A percentile compares a stretch with the other conserved stretches of the same genome.
phyloP scores from a whole-genome alignment of 2,888 invertebrate genomes.

The Mythimna vitellina region DNA sequence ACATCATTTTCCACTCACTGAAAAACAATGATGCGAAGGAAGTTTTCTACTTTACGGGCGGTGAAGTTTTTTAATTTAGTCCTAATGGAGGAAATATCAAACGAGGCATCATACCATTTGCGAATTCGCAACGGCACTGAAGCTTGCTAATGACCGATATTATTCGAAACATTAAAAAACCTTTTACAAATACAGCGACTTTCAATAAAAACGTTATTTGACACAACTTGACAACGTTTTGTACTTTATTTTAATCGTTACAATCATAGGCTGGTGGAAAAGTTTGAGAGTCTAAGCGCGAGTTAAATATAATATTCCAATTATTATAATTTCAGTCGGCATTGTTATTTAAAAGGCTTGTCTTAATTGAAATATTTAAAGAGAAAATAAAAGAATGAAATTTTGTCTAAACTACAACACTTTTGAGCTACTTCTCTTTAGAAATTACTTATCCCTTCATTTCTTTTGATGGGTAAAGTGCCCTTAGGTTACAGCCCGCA shows the following conservation, averaged over 20 bases:
- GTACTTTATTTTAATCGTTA: not conserved
- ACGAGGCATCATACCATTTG: constrained; percentile 64
- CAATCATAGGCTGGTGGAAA: not conserved
- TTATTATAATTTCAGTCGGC: not conserved
- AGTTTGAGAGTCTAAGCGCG: not conserved
- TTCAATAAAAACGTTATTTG: not conserved
- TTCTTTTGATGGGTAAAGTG: constrained; percentile 35
- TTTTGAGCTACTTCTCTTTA: constrained; percentile 47
- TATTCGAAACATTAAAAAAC: constrained; percentile 47
- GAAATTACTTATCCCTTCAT: constrained; percentile 19
- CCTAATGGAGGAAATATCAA: constrained; percentile 66
- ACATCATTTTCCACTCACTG: constrained; percentile 55
- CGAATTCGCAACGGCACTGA: constrained; percentile 40
- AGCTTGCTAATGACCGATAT: constrained; percentile 59
- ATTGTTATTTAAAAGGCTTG: constrained; percentile 36
- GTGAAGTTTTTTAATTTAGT: constrained; percentile 65
- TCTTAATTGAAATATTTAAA: constrained; percentile 47
- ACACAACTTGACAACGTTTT: constrained; percentile 4
- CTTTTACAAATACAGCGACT: constrained; percentile 42
- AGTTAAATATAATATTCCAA: not conserved
- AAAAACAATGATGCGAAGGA: constrained; percentile 57
- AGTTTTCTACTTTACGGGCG: constrained; percentile 55
- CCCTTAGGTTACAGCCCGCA: not conserved
- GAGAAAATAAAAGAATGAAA: constrained; percentile 42
- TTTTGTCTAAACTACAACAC: constrained; percentile 55